Conservation (phyloP, 2,113 vertebrate species). For the Pedetes capensis region DNA sequence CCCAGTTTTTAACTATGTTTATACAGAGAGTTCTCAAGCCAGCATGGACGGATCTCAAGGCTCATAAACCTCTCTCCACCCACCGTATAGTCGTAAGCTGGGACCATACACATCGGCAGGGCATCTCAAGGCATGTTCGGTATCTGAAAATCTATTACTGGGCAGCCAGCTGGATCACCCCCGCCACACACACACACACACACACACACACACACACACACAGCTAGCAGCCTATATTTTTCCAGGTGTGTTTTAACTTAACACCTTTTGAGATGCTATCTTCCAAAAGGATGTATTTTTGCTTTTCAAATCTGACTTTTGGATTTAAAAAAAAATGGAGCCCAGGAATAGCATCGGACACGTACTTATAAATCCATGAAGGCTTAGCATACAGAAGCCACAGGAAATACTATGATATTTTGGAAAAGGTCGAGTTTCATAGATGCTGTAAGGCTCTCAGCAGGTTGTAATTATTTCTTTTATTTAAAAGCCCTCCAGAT, state of each 20-base stretch:
- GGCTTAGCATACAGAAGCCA: constrained; percentile 72
- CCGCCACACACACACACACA: no score
- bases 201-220: no score
- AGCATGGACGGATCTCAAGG: constrained; percentile 37
- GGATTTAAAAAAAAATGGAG: constrained; percentile 54
- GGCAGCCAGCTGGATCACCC: constrained; percentile 13
- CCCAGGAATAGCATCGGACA: constrained; percentile 58
- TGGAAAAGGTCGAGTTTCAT: constrained; percentile 76
- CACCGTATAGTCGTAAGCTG: neutral
- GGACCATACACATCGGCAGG: neutral
- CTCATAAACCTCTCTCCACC: constrained; percentile 46
- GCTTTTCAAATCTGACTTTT: constrained; percentile 74
- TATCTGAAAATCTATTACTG: neutral
- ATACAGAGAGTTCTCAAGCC: constrained; percentile 46
- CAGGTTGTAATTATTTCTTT: constrained; percentile 80
- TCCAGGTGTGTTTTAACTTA: constrained; percentile 72
- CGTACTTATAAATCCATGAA: constrained; percentile 67
- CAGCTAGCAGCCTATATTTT: constrained; percentile 45
- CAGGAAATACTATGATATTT: constrained; percentile 80
- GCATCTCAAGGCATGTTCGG: neutral
- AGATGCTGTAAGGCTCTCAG: constrained; percentile 69
- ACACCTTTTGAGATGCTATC: constrained; percentile 61
- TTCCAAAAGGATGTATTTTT: constrained; percentile 67
- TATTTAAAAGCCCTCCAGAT: constrained; percentile 75
- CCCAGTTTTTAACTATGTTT: constrained; percentile 48